Base-by-base conservation (phyloP, 2,797 vertebrate genomes). In the Tachyglossus aculeatus region DNA sequence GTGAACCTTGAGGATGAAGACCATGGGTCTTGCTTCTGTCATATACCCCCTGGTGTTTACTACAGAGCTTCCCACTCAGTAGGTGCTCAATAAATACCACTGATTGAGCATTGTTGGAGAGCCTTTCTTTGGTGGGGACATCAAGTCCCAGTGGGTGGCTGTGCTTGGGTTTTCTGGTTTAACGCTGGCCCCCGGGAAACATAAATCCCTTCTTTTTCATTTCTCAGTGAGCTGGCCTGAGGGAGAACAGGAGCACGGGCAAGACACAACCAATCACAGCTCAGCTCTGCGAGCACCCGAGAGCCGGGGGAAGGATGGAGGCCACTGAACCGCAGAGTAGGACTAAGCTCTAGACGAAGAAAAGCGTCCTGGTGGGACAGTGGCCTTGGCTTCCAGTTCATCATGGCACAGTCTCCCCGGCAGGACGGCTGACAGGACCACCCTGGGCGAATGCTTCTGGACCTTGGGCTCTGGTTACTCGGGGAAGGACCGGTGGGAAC, bases 331-430 rank as follows among this genome's bases (percentile, higher is more conserved):
- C 53, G 60, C 78, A 39, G 68, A 87, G 89, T 83, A 88, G 85
- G 86, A 86, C 85, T 74, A 77, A 36, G 38, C 77, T 77, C 63
- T 86, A 61, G 81, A 69, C 86, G 67, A 67, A 59, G 84, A 60
- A 45, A 31, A 48, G 27, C 71, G 27, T 66, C 67, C 82, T 66
- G 38, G 59, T 27, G 32, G 51, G 57, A 77, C 22, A 2, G 61
- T 77, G 55, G 25, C 58, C 69, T 80, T 83, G 60, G 27, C 63
- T 83, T 75, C 78, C 9, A 3, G 16, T 83, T 86, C 70, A 86
- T 80, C 90, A 94, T 96, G 95, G 90, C 92, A 77, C 80, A 67
- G 14, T 84, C 88, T 57, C 90, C 93, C 78, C 95, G 94, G 93
- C 91, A 94, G 80, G 93, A 93, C 75, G 90, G 93, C 85, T 95